Evolutionary conservation across 2,888 invertebrate genomes (phyloP).

Genomic region (Clunio marinus): DNA sequence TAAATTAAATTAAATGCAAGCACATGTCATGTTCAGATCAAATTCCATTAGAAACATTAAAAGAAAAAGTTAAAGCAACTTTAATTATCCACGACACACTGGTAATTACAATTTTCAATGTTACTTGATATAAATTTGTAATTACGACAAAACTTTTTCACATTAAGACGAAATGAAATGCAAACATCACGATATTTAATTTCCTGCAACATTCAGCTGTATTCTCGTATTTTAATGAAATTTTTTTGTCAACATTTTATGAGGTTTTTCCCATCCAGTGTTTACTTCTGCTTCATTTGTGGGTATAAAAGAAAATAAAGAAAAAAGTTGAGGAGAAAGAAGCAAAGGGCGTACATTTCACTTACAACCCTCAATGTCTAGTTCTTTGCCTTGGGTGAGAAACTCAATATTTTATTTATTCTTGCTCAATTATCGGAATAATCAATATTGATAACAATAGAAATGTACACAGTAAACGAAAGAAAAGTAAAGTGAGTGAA

Average conservation of each 20-base stretch:
- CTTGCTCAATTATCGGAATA: slow-evolving; percentile 15
- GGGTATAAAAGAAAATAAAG: too few relatives aligned
- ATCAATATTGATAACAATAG: slow-evolving; percentile 15
- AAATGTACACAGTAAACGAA: background rate
- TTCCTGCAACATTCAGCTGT: background rate
- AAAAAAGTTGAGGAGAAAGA: background rate
- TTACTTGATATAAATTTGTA: too few relatives aligned
- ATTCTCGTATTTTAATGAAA: too few relatives aligned
- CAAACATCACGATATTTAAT: background rate
- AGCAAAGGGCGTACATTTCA: background rate
- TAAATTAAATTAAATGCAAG: too few relatives aligned
- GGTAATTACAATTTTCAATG: background rate
- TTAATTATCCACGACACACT: too few relatives aligned
- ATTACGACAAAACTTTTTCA: background rate
- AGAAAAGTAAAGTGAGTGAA: too few relatives aligned
- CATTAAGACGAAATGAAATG: background rate
- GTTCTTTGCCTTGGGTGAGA: background rate
- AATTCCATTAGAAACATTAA: too few relatives aligned
- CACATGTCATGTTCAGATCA: too few relatives aligned
- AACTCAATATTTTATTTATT: slow-evolving; percentile 21
- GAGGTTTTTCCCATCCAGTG: background rate
- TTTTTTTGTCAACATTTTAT: slow-evolving; percentile 16
- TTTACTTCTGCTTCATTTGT: background rate
- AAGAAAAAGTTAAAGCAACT: too few relatives aligned
- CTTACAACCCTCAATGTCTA: too few relatives aligned